Base-by-base conservation (phyloP, 2,888 invertebrate species). In the Cheilosia variabilis region DNA sequence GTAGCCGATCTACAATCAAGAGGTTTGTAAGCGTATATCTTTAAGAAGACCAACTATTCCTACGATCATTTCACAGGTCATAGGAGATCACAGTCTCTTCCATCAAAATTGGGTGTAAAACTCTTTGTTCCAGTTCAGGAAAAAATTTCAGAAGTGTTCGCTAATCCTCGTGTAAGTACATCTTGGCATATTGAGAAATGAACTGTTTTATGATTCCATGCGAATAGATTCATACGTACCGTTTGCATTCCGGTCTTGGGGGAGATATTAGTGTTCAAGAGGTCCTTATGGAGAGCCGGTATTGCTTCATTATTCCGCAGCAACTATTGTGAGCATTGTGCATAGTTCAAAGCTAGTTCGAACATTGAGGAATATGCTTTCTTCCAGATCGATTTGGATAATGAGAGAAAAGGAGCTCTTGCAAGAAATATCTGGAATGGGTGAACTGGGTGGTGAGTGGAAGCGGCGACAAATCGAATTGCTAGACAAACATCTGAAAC, bases 211-310 rank as follows among this genome's bases (percentile, higher is more conserved):
- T 31, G n/a, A 4, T 15, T 58, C 0, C 19, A 27, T 57, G 45
- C 1, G 6, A 60, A 47, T 92, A 93, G 89, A 93, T 95, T 91
- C 95, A 95, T 83, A 95, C 97, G 5, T 97, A 96, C 91, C 94
- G 98, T 69, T 96, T 98, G 91, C 97, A 98, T 91, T 98, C 98
- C 0, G 97, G 97, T 0, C 93, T 97, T 31, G 97, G 97, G 0
- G 97, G 97, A 1, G 98, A 98, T 91, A 97, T 98, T 65, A 97
- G 96, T 87, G 98, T 98, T 3, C 97, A 98, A 90, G 98, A 98
- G 92, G 95, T 97, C 62, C 96, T 98, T 96, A 96, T 97, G 0
- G 98, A 98, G 91, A 96, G 97, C 88, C 96, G 96, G 89, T 92
- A 97, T 10, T 96, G 97, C 89, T 98, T 96, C 90, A 94, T 94